Evolutionary conservation across 2,888 invertebrate genomes (phyloP), one percentile per base, ranked within the genome.

Genomic region (Tipula confusa): DNA sequence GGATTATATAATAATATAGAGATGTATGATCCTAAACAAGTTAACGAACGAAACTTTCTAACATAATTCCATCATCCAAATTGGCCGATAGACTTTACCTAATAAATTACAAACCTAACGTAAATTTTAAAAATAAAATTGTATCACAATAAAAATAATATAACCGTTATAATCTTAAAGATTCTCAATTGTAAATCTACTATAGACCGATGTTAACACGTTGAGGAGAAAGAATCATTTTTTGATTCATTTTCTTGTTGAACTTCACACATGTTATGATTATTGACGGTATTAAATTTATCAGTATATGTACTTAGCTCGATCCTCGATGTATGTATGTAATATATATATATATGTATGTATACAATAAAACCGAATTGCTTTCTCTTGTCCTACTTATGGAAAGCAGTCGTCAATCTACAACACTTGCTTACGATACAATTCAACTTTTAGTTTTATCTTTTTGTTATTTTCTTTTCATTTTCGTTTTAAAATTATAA

Each of bases 331-430:
- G n/a, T n/a, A n/a, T n/a, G n/a, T n/a, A n/a, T n/a, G n/a, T n/a
- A n/a, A n/a, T n/a, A n/a, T n/a, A n/a, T n/a, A n/a, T n/a, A n/a
- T n/a, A n/a, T n/a, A n/a, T n/a, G n/a, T n/a, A n/a, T n/a, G 9
- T 36, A 36, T 11, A 64, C 24, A 64, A 64, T 3, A 43, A 24
- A 64, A 64, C 64, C 24, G 24, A 64, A 64, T 64, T 64, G 64
- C 64, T 64, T 64, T 64, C 64, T 64, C 64, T 64, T 64, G 64
- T 24, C 64, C 64, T 64, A 64, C 64, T 64, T 64, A 24, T 24
- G 64, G 64, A 18, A 64, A 64, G 64, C 64, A 64, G 24, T 64
- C n/a, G n/a, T n/a, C 64, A 64, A 64, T 18, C 64, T 24, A 64
- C 64, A 24, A 24, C 18, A 43, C 36, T 43, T 43, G 15, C 43